A percentile compares a stretch with the other conserved stretches of the same genome.
phyloP scores from a whole-genome alignment of 2,797 vertebrate genomes.

The Psittacula derbiana region DNA sequence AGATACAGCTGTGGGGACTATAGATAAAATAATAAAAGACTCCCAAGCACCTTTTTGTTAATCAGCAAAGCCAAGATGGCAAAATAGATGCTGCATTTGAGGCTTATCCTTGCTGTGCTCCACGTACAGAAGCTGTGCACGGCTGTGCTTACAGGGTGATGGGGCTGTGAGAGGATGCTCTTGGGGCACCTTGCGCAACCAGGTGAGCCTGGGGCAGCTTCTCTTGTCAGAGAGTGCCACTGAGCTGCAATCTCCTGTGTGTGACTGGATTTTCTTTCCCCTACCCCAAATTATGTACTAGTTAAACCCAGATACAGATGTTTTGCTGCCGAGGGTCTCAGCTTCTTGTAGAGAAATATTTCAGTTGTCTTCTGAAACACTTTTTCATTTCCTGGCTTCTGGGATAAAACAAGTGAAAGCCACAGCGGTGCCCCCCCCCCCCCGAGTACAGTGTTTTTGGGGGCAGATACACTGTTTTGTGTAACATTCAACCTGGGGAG shows the following conservation, averaged over 20 bases:
- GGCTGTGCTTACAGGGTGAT: not conserved
- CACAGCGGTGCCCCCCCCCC: not conserved
- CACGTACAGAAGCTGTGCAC: rapidly evolving
- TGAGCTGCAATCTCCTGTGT: not conserved
- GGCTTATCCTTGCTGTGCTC: not conserved
- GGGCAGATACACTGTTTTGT: slow-evolving; percentile 64
- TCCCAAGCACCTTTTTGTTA: not conserved
- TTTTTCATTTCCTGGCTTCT: slow-evolving; percentile 75
- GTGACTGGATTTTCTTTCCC: not conserved
- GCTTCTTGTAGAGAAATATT: slow-evolving; percentile 17
- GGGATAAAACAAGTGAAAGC: slow-evolving; percentile 52
- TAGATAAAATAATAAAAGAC: not conserved
- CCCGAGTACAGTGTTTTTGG: slow-evolving; percentile 38
- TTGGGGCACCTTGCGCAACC: not conserved
- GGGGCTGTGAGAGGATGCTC: not conserved
- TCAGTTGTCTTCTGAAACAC: slow-evolving; percentile 55
- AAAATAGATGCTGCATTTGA: not conserved
- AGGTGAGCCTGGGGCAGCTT: not conserved
- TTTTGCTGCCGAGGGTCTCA: not conserved
- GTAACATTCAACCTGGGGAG: slow-evolving; percentile 74
- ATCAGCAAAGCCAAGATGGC: not conserved
- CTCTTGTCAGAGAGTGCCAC: not conserved
- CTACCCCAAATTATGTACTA: not conserved
- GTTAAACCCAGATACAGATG: not conserved
- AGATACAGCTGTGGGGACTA: not conserved